phyloP scores from a whole-genome alignment of 2,888 invertebrate genomes.

The Microdon myrmicae region DNA sequence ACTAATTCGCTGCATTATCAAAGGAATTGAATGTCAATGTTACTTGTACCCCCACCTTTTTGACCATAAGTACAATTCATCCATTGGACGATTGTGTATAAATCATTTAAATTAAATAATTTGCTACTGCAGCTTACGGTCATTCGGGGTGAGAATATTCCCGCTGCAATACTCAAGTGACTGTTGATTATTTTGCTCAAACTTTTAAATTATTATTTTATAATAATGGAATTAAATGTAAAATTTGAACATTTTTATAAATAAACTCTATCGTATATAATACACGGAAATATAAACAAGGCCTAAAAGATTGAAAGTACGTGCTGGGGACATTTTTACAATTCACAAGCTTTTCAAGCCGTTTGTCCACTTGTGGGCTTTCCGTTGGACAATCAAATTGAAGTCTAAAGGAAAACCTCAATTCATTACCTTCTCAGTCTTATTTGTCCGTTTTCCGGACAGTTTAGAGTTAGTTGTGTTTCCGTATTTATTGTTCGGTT shows the following conservation, averaged over 20 bases:
- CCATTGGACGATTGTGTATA: too few relatives aligned
- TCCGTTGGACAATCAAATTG: conserved; percentile 30
- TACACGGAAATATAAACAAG: conserved; percentile 13
- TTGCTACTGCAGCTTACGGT: not conserved
- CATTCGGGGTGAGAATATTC: conserved; percentile 25
- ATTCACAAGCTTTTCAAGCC: conserved; percentile 38
- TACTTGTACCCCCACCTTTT: too few relatives aligned
- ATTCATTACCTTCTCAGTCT: conserved; percentile 39
- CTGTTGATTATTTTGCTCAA: conserved; percentile 6
- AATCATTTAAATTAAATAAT: conserved; percentile 1
- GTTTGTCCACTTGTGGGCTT: conserved; percentile 43
- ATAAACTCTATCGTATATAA: conserved; percentile 1
- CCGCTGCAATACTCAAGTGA: conserved; percentile 4
- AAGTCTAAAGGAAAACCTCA: conserved; percentile 31
- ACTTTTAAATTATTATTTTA: too few relatives aligned
- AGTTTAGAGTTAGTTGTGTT: too few relatives aligned
- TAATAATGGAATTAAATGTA: too few relatives aligned
- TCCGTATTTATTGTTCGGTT: too few relatives aligned
- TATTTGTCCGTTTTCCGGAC: conserved; percentile 35
- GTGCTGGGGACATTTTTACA: conserved; percentile 16
- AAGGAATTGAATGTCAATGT: conserved; percentile 1
- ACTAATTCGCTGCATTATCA: conserved; percentile 1
- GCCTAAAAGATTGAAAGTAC: conserved; percentile 18
- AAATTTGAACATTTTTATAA: not conserved
- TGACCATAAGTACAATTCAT: not conserved